A percentile compares a stretch with the other conserved stretches of the same genome.
These are phyloP conservation scores for Odontomachus brunneus DNA, from an alignment of 1,140 invertebrate genomes.

Conservation along the genomic window DNA sequence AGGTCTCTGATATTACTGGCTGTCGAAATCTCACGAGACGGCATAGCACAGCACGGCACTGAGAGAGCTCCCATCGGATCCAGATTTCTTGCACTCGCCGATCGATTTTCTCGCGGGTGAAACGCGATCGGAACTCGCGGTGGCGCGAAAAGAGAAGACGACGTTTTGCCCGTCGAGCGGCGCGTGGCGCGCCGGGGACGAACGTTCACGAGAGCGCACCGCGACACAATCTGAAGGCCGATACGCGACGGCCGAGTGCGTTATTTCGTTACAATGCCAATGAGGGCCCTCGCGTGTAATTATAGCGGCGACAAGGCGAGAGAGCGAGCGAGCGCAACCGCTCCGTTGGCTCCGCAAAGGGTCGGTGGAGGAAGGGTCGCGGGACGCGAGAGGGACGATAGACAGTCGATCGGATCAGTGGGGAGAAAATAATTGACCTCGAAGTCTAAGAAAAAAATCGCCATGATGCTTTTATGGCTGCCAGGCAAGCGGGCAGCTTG, in stretches of 20 bases:
- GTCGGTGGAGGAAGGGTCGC: slow-evolving; percentile 29
- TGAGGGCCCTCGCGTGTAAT: slow-evolving; percentile 59
- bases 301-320: slow-evolving; percentile 56
- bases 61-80: too few species aligned
- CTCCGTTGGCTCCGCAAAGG: slow-evolving; percentile 59
- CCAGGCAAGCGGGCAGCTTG: neutral
- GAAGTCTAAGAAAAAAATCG: slow-evolving; percentile 61
- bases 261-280: slow-evolving; percentile 63
- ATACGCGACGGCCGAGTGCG: slow-evolving; percentile 37
- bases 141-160: neutral
- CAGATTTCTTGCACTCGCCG: too few species aligned
- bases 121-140: too few species aligned
- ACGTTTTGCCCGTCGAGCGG: neutral
- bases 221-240: slow-evolving; percentile 33
- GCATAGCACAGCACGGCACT: neutral
- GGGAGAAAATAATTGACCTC: slow-evolving; percentile 64
- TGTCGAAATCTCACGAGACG: neutral
- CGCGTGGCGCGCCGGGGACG: too few species aligned
- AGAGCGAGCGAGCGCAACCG: slow-evolving; percentile 46
- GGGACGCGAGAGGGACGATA: slow-evolving; percentile 11
- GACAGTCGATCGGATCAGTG: slow-evolving; percentile 62
- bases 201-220: neutral
- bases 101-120: too few species aligned
- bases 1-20: too few species aligned
- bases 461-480: slow-evolving; percentile 28